Conservation (phyloP, 2,888 invertebrate genomes). For the Drosophila demipolita region DNA sequence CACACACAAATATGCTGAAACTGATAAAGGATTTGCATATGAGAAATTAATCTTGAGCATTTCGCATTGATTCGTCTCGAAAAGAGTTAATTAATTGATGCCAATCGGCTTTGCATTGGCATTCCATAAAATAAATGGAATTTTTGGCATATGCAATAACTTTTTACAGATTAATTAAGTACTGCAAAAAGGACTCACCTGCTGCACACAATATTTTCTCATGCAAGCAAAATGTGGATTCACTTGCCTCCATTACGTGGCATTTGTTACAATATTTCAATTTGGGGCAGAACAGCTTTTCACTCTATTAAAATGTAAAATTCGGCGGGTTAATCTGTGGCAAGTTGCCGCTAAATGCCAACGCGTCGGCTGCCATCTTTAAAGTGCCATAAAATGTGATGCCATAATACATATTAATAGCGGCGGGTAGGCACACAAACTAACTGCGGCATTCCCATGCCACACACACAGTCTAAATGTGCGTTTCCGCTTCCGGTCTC, state of each 20-base stretch:
- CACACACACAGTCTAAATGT: slow-evolving; percentile 41
- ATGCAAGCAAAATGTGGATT: background rate
- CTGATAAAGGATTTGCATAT: background rate
- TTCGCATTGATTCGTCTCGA: background rate
- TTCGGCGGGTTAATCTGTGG: slow-evolving; percentile 46
- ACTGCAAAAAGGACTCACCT: background rate
- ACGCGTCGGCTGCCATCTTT: slow-evolving; percentile 48
- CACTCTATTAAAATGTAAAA: slow-evolving; percentile 52
- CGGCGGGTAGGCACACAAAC: slow-evolving; percentile 23
- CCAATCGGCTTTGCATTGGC: background rate
- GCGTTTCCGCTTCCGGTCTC: slow-evolving; percentile 57
- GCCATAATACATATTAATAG: slow-evolving; percentile 76
- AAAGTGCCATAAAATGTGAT: slow-evolving; percentile 64
- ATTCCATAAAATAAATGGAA: background rate
- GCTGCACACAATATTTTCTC: background rate
- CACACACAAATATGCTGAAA: background rate
- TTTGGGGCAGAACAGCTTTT: slow-evolving; percentile 32
- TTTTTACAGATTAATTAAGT: slow-evolving; percentile 17
- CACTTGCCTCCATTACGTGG: background rate
- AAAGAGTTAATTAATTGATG: background rate
- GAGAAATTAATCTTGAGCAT: background rate
- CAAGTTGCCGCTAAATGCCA: slow-evolving; percentile 58
- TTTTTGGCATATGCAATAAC: background rate
- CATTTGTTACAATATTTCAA: slow-evolving; percentile 19
- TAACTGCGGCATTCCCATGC: slow-evolving; percentile 40